A percentile compares a stretch with the other conserved stretches of the same genome.
phyloP scores from a whole-genome alignment of 1,140 invertebrate species.

The Leptestheria dahalacensis region DNA sequence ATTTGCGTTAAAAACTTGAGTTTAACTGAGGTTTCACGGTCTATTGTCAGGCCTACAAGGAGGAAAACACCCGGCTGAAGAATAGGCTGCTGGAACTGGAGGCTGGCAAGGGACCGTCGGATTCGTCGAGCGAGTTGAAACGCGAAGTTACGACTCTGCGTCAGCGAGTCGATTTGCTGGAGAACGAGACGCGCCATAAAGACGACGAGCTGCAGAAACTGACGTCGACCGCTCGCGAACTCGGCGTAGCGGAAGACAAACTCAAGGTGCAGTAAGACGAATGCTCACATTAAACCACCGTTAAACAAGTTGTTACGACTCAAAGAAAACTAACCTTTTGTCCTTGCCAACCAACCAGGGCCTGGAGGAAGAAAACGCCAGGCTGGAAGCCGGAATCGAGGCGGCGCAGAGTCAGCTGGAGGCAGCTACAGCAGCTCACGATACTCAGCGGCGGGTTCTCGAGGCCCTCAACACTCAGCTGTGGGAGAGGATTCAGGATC shows the following conservation, averaged over 20 bases:
- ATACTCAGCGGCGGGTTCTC: conserved; percentile 66
- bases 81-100: conserved; percentile 55
- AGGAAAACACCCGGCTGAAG: conserved; percentile 83
- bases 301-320: too few relatives aligned
- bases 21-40: not conserved
- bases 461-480: conserved; percentile 69
- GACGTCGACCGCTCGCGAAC: conserved; percentile 18
- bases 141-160: conserved; percentile 47
- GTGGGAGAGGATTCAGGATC: conserved; percentile 65
- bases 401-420: conserved; percentile 69
- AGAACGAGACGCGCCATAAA: conserved; percentile 56
- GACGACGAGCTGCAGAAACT: conserved; percentile 47
- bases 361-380: conserved; percentile 51
- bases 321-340: too few relatives aligned
- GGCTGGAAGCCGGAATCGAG: conserved; percentile 49
- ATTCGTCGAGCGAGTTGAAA: conserved; percentile 24
- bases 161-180: conserved; percentile 55
- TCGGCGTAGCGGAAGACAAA: conserved; percentile 18
- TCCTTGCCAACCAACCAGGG: not conserved
- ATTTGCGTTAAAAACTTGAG: too few relatives aligned
- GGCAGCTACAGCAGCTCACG: conserved; percentile 59
- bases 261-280: too few relatives aligned
- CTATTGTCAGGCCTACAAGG: conserved; percentile 60
- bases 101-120: conserved; percentile 41
- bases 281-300: too few relatives aligned